Base-by-base conservation (phyloP, 2,797 vertebrate species). In the Columba guinea region DNA sequence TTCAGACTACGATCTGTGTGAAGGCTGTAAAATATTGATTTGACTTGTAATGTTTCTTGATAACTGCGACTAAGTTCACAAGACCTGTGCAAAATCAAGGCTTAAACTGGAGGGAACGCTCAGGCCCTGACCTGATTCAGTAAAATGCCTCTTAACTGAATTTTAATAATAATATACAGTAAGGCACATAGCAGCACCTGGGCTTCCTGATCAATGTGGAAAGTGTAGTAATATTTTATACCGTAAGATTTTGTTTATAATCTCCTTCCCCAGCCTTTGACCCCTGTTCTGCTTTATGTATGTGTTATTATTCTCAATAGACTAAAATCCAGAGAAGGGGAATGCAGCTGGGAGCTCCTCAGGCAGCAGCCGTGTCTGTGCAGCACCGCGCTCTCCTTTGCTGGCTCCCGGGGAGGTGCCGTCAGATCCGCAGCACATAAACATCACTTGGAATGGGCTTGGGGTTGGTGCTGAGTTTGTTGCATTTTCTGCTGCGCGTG, bases 1-100 rank as follows among this genome's bases (percentile, higher is more conserved):
- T 94, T 89, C 78, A 86, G 80, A 35, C 63, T 78, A 9, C 0
- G 4, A 51, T 89, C 82, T 55, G 41, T 93, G 83, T 4, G 5
- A 73, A 87, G 80, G 56, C 91, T 89, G 41, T 94, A 83, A 94
- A 87, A 93, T 90, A 95, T 95, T 92, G 89, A 95, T 92, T 77
- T 90, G 55, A 41, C 60, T 96, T 73, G 76, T 84, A 91, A 92
- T 56, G 46, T 86, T 87, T 76, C 91, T 76, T 58, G 64, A 46
- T 83, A 82, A 76, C 59, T 87, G 28, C 68, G 70, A 64, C 90
- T 97, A 52, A 48, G 20, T 93, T 93, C 75, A 69, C 10, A 19
- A 65, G 77, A 63, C 46, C 35, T 70, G 32, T 84, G 65, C 77
- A 30, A 21, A 80, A 78, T 21, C 34, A 58, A 86, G 77, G 20